Evolutionary conservation across 2,797 vertebrate genomes (phyloP).

Genomic region (Thaleichthys pacificus): DNA sequence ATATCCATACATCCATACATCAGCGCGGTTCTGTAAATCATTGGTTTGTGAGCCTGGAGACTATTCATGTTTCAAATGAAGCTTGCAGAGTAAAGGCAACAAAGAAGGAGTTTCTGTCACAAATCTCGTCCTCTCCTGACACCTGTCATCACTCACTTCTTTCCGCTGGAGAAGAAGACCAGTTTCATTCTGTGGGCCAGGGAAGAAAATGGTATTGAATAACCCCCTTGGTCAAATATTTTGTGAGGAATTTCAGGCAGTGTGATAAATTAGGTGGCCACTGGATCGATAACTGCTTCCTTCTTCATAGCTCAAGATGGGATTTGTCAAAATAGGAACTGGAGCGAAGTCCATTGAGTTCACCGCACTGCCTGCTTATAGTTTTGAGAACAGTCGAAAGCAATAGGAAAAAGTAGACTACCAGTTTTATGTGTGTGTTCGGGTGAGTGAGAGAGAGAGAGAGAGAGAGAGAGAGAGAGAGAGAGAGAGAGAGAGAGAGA

Average conservation of each 20-base stretch:
- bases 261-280: conserved; percentile 96
- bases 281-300: conserved; percentile 93
- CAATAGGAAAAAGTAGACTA: conserved; percentile 22
- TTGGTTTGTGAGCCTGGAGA: conserved; percentile 56
- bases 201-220: conserved; percentile 97
- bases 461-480: background rate
- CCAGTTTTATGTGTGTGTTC: conserved; percentile 4
- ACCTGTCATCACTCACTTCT: conserved; percentile 76
- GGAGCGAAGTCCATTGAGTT: conserved; percentile 85
- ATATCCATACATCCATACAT: conserved; percentile 29
- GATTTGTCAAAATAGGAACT: conserved; percentile 94
- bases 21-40: conserved; percentile 57
- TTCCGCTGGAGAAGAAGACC: conserved; percentile 59
- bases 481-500: background rate
- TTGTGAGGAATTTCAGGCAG: conserved; percentile 90
- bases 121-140: conserved; percentile 72
- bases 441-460: conserved; percentile 11
- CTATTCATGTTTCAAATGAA: conserved; percentile 70
- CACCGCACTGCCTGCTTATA: conserved; percentile 77
- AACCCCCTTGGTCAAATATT: conserved; percentile 90
- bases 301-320: conserved; percentile 90
- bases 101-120: conserved; percentile 65
- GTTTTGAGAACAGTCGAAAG: conserved; percentile 50
- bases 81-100: conserved; percentile 64
- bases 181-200: conserved; percentile 69